Evolutionary conservation across 1,140 invertebrate species (phyloP).

Genomic region (Doryteuthis pealeii): DNA sequence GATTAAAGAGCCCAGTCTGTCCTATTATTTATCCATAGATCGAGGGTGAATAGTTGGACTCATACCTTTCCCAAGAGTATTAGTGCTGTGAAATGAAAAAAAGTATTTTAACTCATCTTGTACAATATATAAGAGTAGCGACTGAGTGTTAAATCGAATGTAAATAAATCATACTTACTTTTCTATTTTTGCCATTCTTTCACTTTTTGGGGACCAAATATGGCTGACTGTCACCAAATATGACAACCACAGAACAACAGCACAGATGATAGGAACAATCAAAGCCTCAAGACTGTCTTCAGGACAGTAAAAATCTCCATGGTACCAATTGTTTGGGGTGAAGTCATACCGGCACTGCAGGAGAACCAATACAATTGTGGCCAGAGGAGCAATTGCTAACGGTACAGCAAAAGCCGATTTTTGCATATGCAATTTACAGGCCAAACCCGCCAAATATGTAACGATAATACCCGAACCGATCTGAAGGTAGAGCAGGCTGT

Average conservation of each 20-base stretch:
- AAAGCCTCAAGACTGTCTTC: constrained; percentile 24
- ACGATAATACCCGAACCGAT: constrained; percentile 46
- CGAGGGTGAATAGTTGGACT: no score
- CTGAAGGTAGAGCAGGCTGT: constrained; percentile 49
- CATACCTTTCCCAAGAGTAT: no score
- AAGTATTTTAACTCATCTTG: no score
- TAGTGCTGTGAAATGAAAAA: no score
- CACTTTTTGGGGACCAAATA: constrained; percentile 97
- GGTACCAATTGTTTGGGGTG: constrained; percentile 43
- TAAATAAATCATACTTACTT: no score
- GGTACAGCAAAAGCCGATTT: constrained; percentile 50
- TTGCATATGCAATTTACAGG: constrained; percentile 57
- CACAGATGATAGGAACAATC: constrained; percentile 58
- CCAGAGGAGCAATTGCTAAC: constrained; percentile 44
- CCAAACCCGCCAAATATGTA: constrained; percentile 51
- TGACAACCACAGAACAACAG: constrained; percentile 79
- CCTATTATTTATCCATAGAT: no score
- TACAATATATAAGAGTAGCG: no score
- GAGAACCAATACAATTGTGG: constrained; percentile 39
- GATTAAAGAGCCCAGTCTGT: no score
- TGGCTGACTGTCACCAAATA: constrained; percentile 97
- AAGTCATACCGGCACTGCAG: constrained; percentile 47
- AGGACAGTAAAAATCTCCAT: constrained; percentile 44
- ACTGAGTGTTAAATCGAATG: no score
- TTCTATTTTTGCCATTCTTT: no score